Conservation (phyloP, 2,888 invertebrate species). For the Nebria salina region DNA sequence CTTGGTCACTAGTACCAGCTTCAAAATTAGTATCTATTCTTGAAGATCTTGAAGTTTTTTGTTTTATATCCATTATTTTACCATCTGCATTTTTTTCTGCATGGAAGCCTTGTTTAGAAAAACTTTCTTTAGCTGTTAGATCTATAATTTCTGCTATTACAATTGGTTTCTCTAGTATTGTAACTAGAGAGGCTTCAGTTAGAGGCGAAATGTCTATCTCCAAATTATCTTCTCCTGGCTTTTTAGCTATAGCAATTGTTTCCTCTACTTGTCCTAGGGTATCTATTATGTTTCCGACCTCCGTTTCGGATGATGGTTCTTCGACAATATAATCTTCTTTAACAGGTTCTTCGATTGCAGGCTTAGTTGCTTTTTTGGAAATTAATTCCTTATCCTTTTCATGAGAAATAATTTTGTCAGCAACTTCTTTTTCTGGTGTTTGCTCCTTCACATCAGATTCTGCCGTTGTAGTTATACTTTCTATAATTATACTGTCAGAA, state of each 20-base stretch:
- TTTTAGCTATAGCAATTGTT: conserved; percentile 20
- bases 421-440: conserved; percentile 3
- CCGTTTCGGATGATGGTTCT: neutral
- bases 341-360: conserved; percentile 6
- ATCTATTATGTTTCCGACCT: neutral
- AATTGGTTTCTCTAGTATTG: neutral
- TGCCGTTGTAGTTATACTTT: neutral
- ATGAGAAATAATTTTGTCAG: conserved; percentile 2
- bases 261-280: conserved; percentile 9
- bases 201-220: neutral
- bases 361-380: neutral
- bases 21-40: neutral
- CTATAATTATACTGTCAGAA: conserved; percentile 20
- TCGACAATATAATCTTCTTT: neutral
- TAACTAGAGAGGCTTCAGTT: neutral
- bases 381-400: neutral
- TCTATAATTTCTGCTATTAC: conserved; percentile 8
- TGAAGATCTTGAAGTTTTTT: neutral
- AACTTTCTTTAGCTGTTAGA: conserved; percentile 12
- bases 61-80: neutral
- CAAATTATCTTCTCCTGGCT: neutral
- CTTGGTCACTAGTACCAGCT: neutral
- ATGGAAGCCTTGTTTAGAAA: neutral
- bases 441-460: neutral
- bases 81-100: conserved; percentile 23